Evolutionary conservation across 2,888 invertebrate genomes (phyloP).

Genomic region (Drosophila hawaiiensis): DNA sequence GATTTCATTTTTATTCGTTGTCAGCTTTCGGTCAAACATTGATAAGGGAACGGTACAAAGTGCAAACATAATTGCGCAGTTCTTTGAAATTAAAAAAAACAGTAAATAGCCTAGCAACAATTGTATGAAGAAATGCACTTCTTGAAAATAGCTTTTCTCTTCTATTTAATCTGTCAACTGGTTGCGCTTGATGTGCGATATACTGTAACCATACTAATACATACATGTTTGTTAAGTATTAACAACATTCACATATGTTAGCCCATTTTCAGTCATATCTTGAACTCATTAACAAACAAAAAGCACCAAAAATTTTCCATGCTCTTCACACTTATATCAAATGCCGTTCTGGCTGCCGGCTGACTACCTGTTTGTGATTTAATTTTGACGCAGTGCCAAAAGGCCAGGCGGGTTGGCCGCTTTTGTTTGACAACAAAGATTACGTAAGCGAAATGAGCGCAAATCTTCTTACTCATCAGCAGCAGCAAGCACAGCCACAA

Average conservation of each 20-base stretch:
- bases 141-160: not conserved
- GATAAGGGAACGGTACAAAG: constrained; percentile 54
- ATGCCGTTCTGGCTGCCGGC: constrained; percentile 16
- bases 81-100: constrained; percentile 18
- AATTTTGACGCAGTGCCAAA: constrained; percentile 51
- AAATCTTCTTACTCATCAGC: constrained; percentile 11
- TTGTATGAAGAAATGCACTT: not conserved
- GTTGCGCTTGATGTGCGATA: not conserved
- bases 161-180: not conserved
- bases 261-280: not conserved
- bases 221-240: not conserved
- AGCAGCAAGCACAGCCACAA: not conserved
- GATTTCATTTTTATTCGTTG: constrained; percentile 6
- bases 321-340: not conserved
- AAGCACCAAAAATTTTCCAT: constrained; percentile 9
- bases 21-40: constrained; percentile 16
- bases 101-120: constrained; percentile 55
- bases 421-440: constrained; percentile 78
- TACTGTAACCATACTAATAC: not conserved
- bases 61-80: constrained; percentile 64
- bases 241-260: not conserved
- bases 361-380: constrained; percentile 45
- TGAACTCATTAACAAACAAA: constrained; percentile 2
- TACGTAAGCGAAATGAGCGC: constrained; percentile 58
- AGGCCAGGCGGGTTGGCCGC: constrained; percentile 9